These are phyloP conservation scores for Anableps anableps DNA, from an alignment of 2,797 vertebrate genomes.

Conservation along the genomic window DNA sequence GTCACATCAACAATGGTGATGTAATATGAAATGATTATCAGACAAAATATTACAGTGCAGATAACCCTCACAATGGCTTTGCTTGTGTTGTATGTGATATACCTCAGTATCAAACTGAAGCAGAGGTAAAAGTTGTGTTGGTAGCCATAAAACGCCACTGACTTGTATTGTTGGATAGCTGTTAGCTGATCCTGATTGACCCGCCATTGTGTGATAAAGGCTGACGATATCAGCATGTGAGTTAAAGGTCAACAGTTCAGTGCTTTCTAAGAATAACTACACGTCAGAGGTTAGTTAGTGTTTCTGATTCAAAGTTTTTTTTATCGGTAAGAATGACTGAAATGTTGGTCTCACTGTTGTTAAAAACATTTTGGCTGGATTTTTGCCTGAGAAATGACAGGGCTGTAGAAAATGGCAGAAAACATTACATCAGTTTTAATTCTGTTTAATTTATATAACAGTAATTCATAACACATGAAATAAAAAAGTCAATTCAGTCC, in stretches of 20 bases:
- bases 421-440: neutral
- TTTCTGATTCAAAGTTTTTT: constrained; percentile 19
- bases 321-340: neutral
- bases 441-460: neutral
- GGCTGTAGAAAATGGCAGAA: neutral
- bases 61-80: constrained; percentile 64
- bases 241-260: neutral
- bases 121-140: constrained; percentile 20
- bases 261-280: constrained; percentile 37
- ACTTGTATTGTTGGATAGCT: constrained; percentile 55
- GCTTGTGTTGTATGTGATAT: constrained; percentile 29
- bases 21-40: constrained; percentile 61
- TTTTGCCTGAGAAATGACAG: neutral
- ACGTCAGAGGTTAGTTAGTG: constrained; percentile 28
- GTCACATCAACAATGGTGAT: constrained; percentile 58
- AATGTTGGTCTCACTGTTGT: neutral
- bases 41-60: constrained; percentile 61
- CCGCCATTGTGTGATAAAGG: constrained; percentile 51
- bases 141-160: constrained; percentile 42
- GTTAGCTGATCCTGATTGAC: constrained; percentile 47
- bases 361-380: neutral
- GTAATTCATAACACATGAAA: too few relatives aligned
- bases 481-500: too few relatives aligned
- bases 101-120: constrained; percentile 52
- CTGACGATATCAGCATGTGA: neutral